Evolutionary conservation across 2,113 vertebrate genomes (phyloP), one percentile per base, ranked within the genome.

Genomic region (Tachysurus vachellii): DNA sequence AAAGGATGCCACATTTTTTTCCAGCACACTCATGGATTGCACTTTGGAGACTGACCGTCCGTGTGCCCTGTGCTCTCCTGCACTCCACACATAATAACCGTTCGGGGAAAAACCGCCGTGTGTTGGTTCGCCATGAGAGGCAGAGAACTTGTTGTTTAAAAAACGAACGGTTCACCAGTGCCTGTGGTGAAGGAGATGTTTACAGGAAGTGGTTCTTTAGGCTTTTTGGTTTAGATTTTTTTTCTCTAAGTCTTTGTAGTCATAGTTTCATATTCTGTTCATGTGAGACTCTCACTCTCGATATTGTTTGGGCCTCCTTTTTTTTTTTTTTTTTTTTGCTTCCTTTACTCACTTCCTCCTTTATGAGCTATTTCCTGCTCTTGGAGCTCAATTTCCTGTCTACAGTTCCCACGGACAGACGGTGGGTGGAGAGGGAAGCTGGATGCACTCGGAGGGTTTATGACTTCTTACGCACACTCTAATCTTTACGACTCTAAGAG

Each of bases 301-400:
- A 50, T 61, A 85, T 86, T 90, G 86, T 91, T 88, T 75, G 44
- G 83, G 85, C 85, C 87, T 87, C 88, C 85, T 77, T 86, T 85
- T 84, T 17, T 13, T 54, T 17, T 7, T 77, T 54, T 8, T 36
- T 57, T 12, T 5, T 61, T 81, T 42, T 86, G 76, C 87, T 91
- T 88, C 83, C 88, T 71, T 68, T 80, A 26, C 28, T 66, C 36
- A 57, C 85, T 89, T 91, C 91, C 89, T 81, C 50, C 84, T 82
- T 85, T 12, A 87, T 70, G 53, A 84, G 88, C 89, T 85, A 44
- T 88, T 93, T 94, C 93, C 93, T 91, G 56, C 28, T 56, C 76
- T 47, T 47, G 28, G 36, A 64, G 66, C 68, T 68, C 42, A 80
- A 80, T 86, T 92, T 94, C 94, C 93, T 93, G 91, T 93, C 92